A percentile compares a stretch with the other conserved stretches of the same genome.
These are phyloP conservation scores for Tylochromis polylepis DNA, from an alignment of 2,113 vertebrate genomes.

Conservation along the genomic window DNA sequence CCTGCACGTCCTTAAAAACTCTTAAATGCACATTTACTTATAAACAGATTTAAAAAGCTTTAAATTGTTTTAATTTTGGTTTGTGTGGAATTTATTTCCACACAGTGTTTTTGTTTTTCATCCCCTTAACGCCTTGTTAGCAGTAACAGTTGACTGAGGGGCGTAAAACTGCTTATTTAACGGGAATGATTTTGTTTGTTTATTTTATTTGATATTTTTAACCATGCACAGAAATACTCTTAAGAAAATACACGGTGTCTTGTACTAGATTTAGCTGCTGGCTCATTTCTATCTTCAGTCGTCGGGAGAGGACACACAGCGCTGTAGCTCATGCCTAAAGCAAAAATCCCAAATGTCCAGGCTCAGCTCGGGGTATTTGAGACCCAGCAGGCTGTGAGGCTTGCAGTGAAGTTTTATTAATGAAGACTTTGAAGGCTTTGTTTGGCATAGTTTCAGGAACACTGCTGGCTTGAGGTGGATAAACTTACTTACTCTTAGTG, in stretches of 20 bases:
- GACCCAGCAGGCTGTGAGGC: neutral
- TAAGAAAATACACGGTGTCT: neutral
- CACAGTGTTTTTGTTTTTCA: rapidly evolving
- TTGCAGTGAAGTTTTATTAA: neutral
- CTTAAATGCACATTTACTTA: too few species aligned
- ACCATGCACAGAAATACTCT: neutral
- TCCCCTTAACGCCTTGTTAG: neutral
- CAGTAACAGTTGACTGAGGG: rapidly evolving
- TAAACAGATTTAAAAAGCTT: too few species aligned
- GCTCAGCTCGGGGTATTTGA: rapidly evolving
- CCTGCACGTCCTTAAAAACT: neutral
- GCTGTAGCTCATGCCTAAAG: neutral
- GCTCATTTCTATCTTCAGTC: neutral
- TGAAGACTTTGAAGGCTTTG: neutral
- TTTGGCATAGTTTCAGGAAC: neutral
- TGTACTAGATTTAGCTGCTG: neutral
- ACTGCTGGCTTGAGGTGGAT: neutral
- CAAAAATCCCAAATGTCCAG: neutral
- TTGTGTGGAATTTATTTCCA: too few species aligned
- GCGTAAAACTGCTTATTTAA: neutral
- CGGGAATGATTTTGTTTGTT: neutral
- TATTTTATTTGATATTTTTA: neutral
- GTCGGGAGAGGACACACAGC: neutral
- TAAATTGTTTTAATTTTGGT: too few species aligned
- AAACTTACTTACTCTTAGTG: neutral